Conservation (phyloP, 2,888 invertebrate genomes). For the Diaphora mendica region DNA sequence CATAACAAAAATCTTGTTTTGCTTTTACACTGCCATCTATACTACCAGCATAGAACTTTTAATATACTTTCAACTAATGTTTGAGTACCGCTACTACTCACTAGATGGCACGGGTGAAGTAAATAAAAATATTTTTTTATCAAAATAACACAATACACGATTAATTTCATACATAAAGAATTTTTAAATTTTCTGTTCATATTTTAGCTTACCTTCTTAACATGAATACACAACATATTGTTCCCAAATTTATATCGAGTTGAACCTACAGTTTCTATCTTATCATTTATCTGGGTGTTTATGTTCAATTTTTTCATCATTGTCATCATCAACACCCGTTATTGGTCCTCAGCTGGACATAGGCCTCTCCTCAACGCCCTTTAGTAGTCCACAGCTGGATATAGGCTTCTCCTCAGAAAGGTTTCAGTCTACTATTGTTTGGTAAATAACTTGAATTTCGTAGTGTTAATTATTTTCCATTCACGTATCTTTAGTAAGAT, state of each 20-base stretch:
- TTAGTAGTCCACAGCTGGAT: no score
- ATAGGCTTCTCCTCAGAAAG: no score
- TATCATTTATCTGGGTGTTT: neutral
- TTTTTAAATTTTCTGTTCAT: neutral
- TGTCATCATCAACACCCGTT: no score
- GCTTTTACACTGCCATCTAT: slow-evolving; percentile 55
- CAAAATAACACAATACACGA: no score
- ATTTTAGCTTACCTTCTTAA: neutral
- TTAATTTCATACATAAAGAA: neutral
- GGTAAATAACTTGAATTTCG: no score
- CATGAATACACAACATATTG: neutral
- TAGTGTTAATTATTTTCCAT: no score
- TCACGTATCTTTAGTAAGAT: no score
- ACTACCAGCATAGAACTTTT: neutral
- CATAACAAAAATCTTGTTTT: neutral
- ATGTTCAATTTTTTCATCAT: no score
- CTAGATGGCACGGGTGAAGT: slow-evolving; percentile 63
- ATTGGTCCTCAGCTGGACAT: no score
- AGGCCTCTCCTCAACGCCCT: no score
- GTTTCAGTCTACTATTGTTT: no score
- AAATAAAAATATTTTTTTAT: neutral
- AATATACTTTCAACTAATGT: neutral
- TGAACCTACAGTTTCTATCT: neutral
- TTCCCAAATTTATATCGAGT: neutral
- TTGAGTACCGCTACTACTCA: slow-evolving; percentile 50